A percentile compares a stretch with the other conserved stretches of the same genome.
Conservation (phyloP, 1,140 invertebrate genomes). For the Bombus ignitus region DNA sequence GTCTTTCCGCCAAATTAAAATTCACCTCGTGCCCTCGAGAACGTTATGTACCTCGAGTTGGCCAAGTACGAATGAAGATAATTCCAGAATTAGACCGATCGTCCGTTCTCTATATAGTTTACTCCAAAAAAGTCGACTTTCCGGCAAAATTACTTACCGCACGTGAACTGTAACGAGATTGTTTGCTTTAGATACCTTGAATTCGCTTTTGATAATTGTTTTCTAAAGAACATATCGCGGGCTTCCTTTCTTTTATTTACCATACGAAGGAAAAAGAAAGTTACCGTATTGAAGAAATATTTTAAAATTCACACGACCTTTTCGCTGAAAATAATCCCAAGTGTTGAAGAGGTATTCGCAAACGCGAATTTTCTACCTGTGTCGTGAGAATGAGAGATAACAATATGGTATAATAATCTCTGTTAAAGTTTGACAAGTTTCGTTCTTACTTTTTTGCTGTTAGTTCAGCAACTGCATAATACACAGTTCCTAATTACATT, state of each 20-base stretch:
- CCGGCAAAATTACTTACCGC: neutral
- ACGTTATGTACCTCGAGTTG: neutral
- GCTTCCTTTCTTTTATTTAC: neutral
- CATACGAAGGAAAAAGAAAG: neutral
- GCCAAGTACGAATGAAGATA: neutral
- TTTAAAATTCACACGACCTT: neutral
- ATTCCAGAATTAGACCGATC: neutral
- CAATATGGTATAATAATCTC: neutral
- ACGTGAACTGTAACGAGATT: neutral
- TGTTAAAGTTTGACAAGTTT: neutral
- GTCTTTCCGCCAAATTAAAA: conserved; percentile 22
- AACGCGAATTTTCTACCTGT: too few species aligned
- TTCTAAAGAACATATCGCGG: neutral
- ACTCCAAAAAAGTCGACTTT: too few species aligned
- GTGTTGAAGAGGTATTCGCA: too few species aligned
- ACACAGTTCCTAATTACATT: neutral
- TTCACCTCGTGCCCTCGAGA: neutral
- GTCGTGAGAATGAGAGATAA: neutral
- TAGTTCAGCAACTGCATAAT: neutral
- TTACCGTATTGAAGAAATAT: neutral
- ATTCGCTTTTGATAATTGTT: neutral
- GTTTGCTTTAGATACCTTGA: neutral
- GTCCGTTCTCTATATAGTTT: neutral
- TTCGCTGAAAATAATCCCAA: too few species aligned
- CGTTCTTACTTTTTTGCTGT: too few species aligned